Evolutionary conservation across 2,888 invertebrate genomes (phyloP), one percentile per base, ranked within the genome.

Genomic region (Miltochrista miniata): DNA sequence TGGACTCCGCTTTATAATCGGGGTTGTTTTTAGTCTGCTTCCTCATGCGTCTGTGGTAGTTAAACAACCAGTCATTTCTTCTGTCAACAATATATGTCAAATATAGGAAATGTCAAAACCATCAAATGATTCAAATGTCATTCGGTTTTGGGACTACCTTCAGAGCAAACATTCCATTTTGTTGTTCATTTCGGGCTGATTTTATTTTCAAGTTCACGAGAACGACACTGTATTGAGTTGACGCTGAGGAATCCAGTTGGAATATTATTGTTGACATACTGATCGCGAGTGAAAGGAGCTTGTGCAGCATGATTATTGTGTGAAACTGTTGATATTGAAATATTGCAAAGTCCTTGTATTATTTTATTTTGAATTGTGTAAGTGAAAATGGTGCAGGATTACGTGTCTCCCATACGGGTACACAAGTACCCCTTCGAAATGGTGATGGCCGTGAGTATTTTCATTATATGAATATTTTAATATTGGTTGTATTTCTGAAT

Each of bases 381-480:
- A 24, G 72, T 77, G 77, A 93, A 84, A 82, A 98, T 98, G 98
- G 98, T 98, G 79, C 98, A 98, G 91, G 97, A 97, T 85, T 98
- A 97, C 91, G 96, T 97, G 84, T 97, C 98, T 63, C 98, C 98
- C 71, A 95, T 98, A 47, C 94, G 98, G 93, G 97, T 98, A 68
- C 98, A 98, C 92, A 98, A 98, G 90, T 95, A 96, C 86, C 96
- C 98, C 45, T 98, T 98, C 89, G 98, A 98, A 89, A 93, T 98
- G 85, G 97, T 98, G 71, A 98, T 98, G 98, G 96, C 96, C 92
- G 98, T 98, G 90, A 94, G 96, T 94, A 85, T 55, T 61, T 39
- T 7, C 13, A 43, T 13, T 33, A 38, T 29, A 36, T 58, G 13
- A 10, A 50, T 39, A 34, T 13, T 39, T 46, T 31, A 7, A 9